These are phyloP conservation scores for Drosophila colorata DNA, from an alignment of 2,888 invertebrate genomes.

Conservation along the genomic window DNA sequence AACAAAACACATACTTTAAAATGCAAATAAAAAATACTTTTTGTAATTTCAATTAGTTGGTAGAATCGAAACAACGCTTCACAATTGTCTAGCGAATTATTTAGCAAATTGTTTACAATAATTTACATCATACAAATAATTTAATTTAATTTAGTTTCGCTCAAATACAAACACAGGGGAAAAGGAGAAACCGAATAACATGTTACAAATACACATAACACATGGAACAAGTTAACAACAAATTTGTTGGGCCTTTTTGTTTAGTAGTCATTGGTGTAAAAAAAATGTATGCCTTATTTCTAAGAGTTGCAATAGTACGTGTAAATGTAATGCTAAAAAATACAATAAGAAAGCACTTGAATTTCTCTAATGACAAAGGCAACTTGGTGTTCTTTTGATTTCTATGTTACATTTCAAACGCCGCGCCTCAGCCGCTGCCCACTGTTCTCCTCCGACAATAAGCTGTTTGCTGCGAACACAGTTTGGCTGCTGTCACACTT, in stretches of 20 bases:
- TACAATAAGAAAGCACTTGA: conserved; percentile 79
- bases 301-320: conserved; percentile 36
- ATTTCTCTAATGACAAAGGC: conserved; percentile 77
- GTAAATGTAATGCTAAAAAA: conserved; percentile 45
- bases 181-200: conserved; percentile 15
- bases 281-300: conserved; percentile 21
- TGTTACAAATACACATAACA: conserved; percentile 15
- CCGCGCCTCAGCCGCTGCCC: background rate
- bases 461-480: conserved; percentile 10
- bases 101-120: conserved; percentile 24
- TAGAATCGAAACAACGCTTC: conserved; percentile 23
- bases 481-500: conserved; percentile 24
- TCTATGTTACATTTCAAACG: conserved; percentile 23
- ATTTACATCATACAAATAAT: conserved; percentile 34
- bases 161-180: conserved; percentile 11
- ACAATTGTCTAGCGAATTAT: conserved; percentile 23
- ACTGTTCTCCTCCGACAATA: conserved; percentile 4
- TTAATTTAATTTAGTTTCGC: conserved; percentile 8
- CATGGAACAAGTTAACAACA: conserved; percentile 6
- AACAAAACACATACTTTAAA: conserved; percentile 29
- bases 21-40: conserved; percentile 58
- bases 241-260: conserved; percentile 9
- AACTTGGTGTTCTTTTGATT: conserved; percentile 72
- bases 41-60: conserved; percentile 59
- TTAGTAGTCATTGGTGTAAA: conserved; percentile 26